Conservation (phyloP, 1,140 invertebrate species). For the Drosophila pandora region DNA sequence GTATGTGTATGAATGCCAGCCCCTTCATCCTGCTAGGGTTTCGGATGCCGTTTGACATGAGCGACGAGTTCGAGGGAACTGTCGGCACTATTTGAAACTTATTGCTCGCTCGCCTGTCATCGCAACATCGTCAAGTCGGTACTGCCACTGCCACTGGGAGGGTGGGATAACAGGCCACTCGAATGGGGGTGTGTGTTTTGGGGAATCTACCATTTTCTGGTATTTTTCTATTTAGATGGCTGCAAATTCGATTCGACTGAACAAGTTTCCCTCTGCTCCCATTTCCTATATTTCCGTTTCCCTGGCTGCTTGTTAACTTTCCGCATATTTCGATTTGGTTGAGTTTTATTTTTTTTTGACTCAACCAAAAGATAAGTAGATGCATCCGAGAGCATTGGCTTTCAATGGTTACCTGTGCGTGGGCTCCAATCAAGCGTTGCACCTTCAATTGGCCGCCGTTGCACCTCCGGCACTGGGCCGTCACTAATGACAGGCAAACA, state of each 20-base stretch:
- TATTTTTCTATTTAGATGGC: constrained; percentile 52
- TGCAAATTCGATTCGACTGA: constrained; percentile 60
- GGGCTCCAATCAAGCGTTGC: constrained; percentile 44
- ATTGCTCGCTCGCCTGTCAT: constrained; percentile 69
- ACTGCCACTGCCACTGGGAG: neutral
- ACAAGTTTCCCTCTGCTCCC: constrained; percentile 45
- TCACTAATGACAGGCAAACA: constrained; percentile 64
- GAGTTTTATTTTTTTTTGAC: neutral
- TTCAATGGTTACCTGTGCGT: constrained; percentile 35
- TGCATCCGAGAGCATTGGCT: constrained; percentile 6
- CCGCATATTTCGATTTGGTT: neutral
- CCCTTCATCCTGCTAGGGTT: constrained; percentile 12
- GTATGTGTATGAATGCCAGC: neutral
- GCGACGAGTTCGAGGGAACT: constrained; percentile 49
- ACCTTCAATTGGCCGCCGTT: constrained; percentile 34
- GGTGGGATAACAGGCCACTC: neutral
- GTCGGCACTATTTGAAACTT: constrained; percentile 73
- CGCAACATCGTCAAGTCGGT: constrained; percentile 49
- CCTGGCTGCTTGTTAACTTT: constrained; percentile 12
- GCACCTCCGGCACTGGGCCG: constrained; percentile 48
- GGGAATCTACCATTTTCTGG: constrained; percentile 41
- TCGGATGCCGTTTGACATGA: constrained; percentile 60
- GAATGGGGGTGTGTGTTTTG: neutral
- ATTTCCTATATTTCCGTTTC: constrained; percentile 16
- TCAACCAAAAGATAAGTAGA: constrained; percentile 9